These are phyloP conservation scores for Coelopa frigida DNA, from an alignment of 1,140 invertebrate species.

Conservation along the genomic window DNA sequence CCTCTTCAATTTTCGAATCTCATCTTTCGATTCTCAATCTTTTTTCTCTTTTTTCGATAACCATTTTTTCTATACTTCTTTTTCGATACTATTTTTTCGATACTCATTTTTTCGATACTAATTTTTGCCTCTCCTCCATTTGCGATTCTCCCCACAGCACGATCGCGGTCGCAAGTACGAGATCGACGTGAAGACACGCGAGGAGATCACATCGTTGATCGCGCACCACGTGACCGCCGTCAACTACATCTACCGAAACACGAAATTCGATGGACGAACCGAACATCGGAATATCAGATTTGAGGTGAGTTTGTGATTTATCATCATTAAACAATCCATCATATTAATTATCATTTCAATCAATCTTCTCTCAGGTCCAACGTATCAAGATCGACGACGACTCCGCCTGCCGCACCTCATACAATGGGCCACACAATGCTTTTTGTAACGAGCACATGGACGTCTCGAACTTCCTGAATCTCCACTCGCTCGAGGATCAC, in stretches of 20 bases:
- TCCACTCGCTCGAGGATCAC: constrained; percentile 94
- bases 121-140: too few species aligned
- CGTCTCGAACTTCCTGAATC: constrained; percentile 97
- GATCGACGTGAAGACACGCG: constrained; percentile 77
- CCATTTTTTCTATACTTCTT: neutral
- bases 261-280: constrained; percentile 80
- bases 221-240: constrained; percentile 97
- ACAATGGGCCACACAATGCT: constrained; percentile 70
- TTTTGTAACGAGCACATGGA: constrained; percentile 98
- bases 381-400: constrained; percentile 78
- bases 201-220: constrained; percentile 95
- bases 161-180: constrained; percentile 55
- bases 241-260: constrained; percentile 95
- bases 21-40: neutral
- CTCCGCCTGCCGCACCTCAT: constrained; percentile 60
- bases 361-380: constrained; percentile 38
- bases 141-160: too few species aligned
- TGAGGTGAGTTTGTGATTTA: constrained; percentile 63
- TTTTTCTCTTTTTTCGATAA: neutral
- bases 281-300: constrained; percentile 94
- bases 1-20: neutral
- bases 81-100: too few species aligned
- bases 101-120: too few species aligned
- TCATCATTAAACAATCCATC: too few species aligned
- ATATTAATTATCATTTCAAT: too few species aligned